Conservation (phyloP, 2,797 vertebrate genomes). For the Thaleichthys pacificus region DNA sequence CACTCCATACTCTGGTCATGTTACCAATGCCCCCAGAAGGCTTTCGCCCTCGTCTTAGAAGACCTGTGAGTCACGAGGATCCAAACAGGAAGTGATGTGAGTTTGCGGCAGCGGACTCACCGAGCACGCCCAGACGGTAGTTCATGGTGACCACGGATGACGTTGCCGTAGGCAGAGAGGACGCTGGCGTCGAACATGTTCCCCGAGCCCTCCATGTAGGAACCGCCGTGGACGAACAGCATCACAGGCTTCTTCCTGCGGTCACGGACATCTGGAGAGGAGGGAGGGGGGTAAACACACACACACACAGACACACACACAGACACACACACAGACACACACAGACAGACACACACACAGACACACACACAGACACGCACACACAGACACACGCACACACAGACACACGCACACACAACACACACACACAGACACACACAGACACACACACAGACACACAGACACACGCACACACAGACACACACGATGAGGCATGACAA, state of each 20-base stretch:
- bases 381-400: conserved; percentile 22
- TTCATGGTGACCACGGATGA: conserved; percentile 94
- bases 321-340: conserved; percentile 24
- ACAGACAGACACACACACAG: conserved; percentile 20
- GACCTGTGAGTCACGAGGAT: background rate
- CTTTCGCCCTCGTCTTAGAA: background rate
- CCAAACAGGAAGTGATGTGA: background rate
- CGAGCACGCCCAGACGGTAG: conserved; percentile 93
- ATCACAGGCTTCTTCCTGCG: conserved; percentile 94
- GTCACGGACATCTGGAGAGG: conserved; percentile 86
- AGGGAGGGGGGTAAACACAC: conserved; percentile 23
- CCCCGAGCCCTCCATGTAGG: conserved; percentile 96
- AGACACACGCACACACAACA: conserved; percentile 20
- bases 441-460: conserved; percentile 24
- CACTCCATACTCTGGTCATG: too few species aligned
- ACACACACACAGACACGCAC: too few species aligned
- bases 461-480: conserved; percentile 10
- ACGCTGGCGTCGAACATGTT: conserved; percentile 96
- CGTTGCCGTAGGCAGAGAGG: conserved; percentile 92
- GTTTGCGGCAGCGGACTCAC: conserved; percentile 74
- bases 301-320: conserved; percentile 19
- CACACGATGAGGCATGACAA: too few species aligned
- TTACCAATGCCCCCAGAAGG: too few species aligned
- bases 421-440: conserved; percentile 15
- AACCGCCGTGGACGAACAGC: conserved; percentile 96